A percentile compares a stretch with the other conserved stretches of the same genome.
phyloP scores from a whole-genome alignment of 2,888 invertebrate species.

The Xestoiulus laeticollis region DNA sequence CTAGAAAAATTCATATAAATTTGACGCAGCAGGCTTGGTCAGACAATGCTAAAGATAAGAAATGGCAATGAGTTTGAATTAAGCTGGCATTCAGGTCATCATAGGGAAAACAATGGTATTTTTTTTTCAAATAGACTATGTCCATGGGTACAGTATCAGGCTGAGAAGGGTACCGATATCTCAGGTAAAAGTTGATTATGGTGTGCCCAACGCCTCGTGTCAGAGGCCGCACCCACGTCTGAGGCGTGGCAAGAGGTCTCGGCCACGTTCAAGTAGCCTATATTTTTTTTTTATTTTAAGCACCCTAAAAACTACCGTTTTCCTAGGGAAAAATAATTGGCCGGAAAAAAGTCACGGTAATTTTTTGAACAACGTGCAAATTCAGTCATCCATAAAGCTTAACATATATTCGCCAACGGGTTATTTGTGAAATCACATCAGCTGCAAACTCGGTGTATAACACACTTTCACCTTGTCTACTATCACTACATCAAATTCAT shows the following conservation, averaged over 20 bases:
- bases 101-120: constrained; percentile 45
- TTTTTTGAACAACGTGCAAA: not conserved
- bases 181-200: constrained; percentile 40
- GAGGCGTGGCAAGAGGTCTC: constrained; percentile 48
- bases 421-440: not conserved
- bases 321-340: not conserved
- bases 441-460: not conserved
- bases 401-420: constrained; percentile 19
- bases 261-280: constrained; percentile 48
- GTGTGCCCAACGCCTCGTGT: constrained; percentile 1
- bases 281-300: not conserved
- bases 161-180: constrained; percentile 41
- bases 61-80: constrained; percentile 41
- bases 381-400: constrained; percentile 29
- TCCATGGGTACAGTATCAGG: constrained; percentile 3
- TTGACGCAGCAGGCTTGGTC: constrained; percentile 28
- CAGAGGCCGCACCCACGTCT: constrained; percentile 48
- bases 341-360: not conserved
- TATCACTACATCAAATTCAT: constrained; percentile 4
- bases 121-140: not conserved
- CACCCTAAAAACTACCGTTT: constrained; percentile 21
- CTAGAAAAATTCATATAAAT: constrained; percentile 6
- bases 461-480: not conserved
- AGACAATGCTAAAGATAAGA: constrained; percentile 36
- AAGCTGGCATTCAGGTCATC: constrained; percentile 30